Conservation (phyloP, 2,113 vertebrate genomes). For the Glareola pratincola region DNA sequence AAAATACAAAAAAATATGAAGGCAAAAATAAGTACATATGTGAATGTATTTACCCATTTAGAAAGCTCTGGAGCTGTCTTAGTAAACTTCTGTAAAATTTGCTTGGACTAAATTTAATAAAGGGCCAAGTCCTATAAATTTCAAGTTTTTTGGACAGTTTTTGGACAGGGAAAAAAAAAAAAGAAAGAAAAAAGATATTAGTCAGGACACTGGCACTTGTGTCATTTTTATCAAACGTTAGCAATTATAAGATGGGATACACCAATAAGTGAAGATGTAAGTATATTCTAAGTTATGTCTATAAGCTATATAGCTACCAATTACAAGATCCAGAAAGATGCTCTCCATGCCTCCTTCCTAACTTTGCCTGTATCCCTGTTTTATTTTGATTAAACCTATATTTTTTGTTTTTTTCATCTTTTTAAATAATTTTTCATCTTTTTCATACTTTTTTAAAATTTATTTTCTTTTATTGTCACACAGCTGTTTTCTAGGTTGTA, state of each 20-base stretch:
- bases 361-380: neutral
- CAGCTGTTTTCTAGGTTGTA: neutral
- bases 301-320: neutral
- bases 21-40: neutral
- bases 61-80: neutral
- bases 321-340: neutral
- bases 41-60: neutral
- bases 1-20: neutral
- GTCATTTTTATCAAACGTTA: neutral
- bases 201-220: neutral
- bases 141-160: neutral
- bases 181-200: accelerated
- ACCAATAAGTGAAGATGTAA: neutral
- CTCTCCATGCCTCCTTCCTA: neutral
- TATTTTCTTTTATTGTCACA: neutral
- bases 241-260: neutral
- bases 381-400: neutral
- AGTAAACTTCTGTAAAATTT: neutral
- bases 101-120: neutral
- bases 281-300: neutral
- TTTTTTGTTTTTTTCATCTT: neutral
- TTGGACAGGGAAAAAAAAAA: neutral
- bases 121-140: neutral
- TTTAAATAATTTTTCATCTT: too few relatives aligned
- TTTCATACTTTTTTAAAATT: neutral